phyloP scores from a whole-genome alignment of 2,888 invertebrate genomes.

The Xylota segnis region DNA sequence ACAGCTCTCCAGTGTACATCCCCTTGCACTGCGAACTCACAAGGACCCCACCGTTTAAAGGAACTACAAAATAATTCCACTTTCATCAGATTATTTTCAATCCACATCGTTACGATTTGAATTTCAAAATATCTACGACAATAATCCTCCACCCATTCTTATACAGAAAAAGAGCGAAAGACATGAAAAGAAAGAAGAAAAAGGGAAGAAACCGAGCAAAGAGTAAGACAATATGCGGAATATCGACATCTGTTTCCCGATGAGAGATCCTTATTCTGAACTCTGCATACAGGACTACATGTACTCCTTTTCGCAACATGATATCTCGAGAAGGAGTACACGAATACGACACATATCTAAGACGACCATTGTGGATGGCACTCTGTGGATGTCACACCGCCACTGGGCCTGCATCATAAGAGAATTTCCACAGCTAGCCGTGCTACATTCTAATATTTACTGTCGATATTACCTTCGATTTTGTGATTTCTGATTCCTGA shows the following conservation, averaged over 20 bases:
- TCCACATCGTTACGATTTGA: constrained; percentile 5
- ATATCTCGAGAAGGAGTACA: not conserved
- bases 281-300: not conserved
- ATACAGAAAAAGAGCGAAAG: not conserved
- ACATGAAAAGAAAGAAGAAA: constrained; percentile 3
- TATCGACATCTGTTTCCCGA: not conserved
- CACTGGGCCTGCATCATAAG: constrained; percentile 1
- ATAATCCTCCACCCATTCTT: not conserved
- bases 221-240: constrained; percentile 16
- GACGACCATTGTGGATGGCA: not conserved
- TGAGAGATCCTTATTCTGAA: constrained; percentile 26
- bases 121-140: constrained; percentile 7
- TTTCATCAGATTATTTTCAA: not conserved
- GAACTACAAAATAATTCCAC: not conserved
- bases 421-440: not conserved
- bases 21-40: too few species aligned
- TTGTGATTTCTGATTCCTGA: constrained; percentile 9
- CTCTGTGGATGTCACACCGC: not conserved
- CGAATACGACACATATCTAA: not conserved
- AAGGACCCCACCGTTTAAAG: not conserved
- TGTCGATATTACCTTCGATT: not conserved
- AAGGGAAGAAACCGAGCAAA: constrained; percentile 17
- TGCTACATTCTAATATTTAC: constrained; percentile 10
- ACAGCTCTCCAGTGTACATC: too few species aligned
- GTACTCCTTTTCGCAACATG: not conserved